Percentiles rank a stretch among this genome's conserved stretches.
phyloP scores from a whole-genome alignment of 2,888 invertebrate species.

The Xestoiulus laeticollis region DNA sequence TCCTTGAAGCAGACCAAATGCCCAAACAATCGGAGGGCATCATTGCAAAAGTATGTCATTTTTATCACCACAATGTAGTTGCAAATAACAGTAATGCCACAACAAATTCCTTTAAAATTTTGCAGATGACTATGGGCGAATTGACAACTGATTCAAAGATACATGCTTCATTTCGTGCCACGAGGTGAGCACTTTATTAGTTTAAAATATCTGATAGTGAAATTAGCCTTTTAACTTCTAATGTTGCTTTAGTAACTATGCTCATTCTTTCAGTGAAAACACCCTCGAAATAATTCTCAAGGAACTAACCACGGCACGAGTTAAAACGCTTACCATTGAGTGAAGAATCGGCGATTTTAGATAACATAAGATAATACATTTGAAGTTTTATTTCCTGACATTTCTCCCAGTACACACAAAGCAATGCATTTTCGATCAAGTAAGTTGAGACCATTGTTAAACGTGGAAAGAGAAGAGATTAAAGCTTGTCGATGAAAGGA shows the following conservation, averaged over 20 bases:
- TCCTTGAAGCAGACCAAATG: not conserved
- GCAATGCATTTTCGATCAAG: not conserved
- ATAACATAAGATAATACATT: not conserved
- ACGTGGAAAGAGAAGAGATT: not conserved
- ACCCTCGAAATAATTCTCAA: conserved; percentile 23
- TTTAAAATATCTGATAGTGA: too few relatives aligned
- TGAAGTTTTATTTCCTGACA: not conserved
- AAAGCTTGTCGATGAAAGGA: not conserved
- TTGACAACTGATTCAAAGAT: not conserved
- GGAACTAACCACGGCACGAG: not conserved
- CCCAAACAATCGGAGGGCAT: not conserved
- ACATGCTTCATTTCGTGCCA: not conserved
- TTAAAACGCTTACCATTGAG: conserved; percentile 9
- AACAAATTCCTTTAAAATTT: not conserved
- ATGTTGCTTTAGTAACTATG: too few relatives aligned
- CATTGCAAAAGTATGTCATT: not conserved
- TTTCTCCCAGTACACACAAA: not conserved
- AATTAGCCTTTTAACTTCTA: too few relatives aligned
- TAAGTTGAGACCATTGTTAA: not conserved
- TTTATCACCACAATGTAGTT: not conserved
- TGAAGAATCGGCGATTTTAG: not conserved
- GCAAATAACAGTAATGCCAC: not conserved
- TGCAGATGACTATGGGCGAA: conserved; percentile 10
- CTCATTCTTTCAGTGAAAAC: not conserved
- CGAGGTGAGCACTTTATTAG: not conserved